Evolutionary conservation across 2,113 vertebrate genomes (phyloP), one percentile per base, ranked within the genome.

Genomic region (Paralichthys olivaceus): DNA sequence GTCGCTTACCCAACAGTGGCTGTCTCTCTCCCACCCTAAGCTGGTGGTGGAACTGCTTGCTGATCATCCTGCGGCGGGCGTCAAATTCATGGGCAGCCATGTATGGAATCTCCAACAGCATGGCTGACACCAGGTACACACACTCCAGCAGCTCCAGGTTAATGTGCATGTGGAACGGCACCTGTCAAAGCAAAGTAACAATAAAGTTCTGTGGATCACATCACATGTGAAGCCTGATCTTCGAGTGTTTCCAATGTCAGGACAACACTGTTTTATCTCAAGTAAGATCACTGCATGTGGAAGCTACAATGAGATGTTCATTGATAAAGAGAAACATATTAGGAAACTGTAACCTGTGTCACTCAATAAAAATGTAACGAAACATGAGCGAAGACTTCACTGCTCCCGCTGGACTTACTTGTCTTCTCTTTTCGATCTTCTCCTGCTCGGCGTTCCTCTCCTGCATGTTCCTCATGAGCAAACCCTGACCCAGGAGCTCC

Each of bases 41-140:
- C 88, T 98, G 96, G 91, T 98, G 96, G 61, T 97, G 96, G 88
- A 97, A 98, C 95, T 98, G 96, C 79, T 98, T 98, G 95, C 96
- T 98, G 91, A 97, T 97, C 97, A 97, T 97, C 66, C 96, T 92
- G 3, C 96, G 94, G 0, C 96, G 95, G 28, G 96, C 96, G 0
- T 98, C 96, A 0, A 96, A 97, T 90, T 98, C 96, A 0, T 97
- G 96, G 0, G 96, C 96, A 0, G 96, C 96, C 96, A 98, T 98
- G 93, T 97, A 98, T 14, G 96, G 96, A 87, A 98, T 97, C 90
- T 97, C 96, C 77, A 98, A 89, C 75, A 98, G 91, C 96, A 98
- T 98, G 71, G 96, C 96, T 0, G 96, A 96, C 75, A 98, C 96
- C 91, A 98, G 93, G 63, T 98, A 98, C 40, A 98, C 96, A 32